A percentile compares a stretch with the other conserved stretches of the same genome.
phyloP scores from a whole-genome alignment of 2,888 invertebrate species.

The Hermaeophaga mercurialis region DNA sequence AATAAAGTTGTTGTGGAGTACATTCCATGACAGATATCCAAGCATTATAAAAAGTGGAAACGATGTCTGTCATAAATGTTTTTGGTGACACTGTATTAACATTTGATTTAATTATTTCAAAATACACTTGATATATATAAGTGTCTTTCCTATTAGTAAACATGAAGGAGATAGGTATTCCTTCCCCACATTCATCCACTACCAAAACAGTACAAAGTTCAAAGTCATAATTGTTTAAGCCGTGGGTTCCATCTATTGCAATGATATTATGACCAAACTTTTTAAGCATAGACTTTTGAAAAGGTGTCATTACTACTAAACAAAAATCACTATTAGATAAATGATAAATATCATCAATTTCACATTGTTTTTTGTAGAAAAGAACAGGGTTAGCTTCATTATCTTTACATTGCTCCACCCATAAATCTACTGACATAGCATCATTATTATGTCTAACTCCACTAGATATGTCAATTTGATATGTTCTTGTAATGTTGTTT shows the following conservation, averaged over 20 bases:
- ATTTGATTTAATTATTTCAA: slow-evolving; percentile 17
- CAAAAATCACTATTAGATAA: slow-evolving; percentile 18
- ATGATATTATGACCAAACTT: not conserved
- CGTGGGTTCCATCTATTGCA: slow-evolving; percentile 33
- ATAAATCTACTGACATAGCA: not conserved
- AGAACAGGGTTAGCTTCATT: slow-evolving; percentile 7
- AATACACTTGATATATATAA: slow-evolving; percentile 21
- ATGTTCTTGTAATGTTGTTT: not conserved
- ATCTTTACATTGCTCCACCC: slow-evolving; percentile 9
- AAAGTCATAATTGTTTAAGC: slow-evolving; percentile 14
- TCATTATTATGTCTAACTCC: not conserved
- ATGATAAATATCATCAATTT: not conserved
- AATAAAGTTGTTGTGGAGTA: slow-evolving; percentile 19
- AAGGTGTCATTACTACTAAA: slow-evolving; percentile 27
- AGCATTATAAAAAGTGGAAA: slow-evolving; percentile 26
- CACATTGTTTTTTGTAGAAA: slow-evolving; percentile 26
- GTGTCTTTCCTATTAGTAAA: slow-evolving; percentile 32
- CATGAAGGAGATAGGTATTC: slow-evolving; percentile 30
- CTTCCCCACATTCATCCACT: slow-evolving; percentile 33
- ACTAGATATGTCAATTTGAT: not conserved
- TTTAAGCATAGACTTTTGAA: not conserved
- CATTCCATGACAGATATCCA: slow-evolving; percentile 24
- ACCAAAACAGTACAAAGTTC: slow-evolving; percentile 29
- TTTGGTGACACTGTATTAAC: slow-evolving; percentile 19
- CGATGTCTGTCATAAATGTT: slow-evolving; percentile 33